phyloP scores from a whole-genome alignment of 2,797 vertebrate genomes.

The Sebastolobus alascanus region DNA sequence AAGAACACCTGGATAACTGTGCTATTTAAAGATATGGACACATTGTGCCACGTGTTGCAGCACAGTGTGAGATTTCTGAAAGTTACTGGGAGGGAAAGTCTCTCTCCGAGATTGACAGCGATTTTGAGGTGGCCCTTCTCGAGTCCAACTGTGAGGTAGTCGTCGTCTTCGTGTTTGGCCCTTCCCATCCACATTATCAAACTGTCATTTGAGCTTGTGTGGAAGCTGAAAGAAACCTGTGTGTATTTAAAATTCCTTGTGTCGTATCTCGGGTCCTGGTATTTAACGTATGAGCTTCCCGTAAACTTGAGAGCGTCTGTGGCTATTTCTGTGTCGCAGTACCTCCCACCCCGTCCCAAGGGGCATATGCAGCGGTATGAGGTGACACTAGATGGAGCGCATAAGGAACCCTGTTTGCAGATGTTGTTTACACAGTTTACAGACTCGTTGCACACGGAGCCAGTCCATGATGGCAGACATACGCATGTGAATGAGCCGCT shows the following conservation, averaged over 20 bases:
- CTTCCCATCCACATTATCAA: conserved; percentile 90
- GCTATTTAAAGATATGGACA: conserved; percentile 84
- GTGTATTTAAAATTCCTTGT: conserved; percentile 84
- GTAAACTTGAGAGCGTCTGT: conserved; percentile 83
- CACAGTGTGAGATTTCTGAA: conserved; percentile 74
- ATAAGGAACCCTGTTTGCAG: conserved; percentile 85
- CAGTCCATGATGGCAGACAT: conserved; percentile 84
- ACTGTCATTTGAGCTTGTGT: conserved; percentile 75
- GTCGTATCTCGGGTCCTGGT: conserved; percentile 83
- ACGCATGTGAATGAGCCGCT: conserved; percentile 81
- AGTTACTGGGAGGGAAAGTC: conserved; percentile 78
- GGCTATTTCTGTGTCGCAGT: conserved; percentile 80
- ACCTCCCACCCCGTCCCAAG: conserved; percentile 86
- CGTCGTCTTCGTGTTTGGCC: conserved; percentile 87
- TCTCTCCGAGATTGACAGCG: conserved; percentile 90
- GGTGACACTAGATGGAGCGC: conserved; percentile 69
- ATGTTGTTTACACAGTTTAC: conserved; percentile 78
- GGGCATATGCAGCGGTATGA: conserved; percentile 87
- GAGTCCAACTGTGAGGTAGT: conserved; percentile 90
- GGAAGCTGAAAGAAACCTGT: conserved; percentile 87
- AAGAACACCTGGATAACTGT: conserved; percentile 86
- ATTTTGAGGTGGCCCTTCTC: conserved; percentile 84
- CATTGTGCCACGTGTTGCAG: conserved; percentile 84
- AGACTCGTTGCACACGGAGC: conserved; percentile 84
- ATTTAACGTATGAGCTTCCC: conserved; percentile 89